phyloP scores from a whole-genome alignment of 2,888 invertebrate genomes.

The Eretmocerus hayati region DNA sequence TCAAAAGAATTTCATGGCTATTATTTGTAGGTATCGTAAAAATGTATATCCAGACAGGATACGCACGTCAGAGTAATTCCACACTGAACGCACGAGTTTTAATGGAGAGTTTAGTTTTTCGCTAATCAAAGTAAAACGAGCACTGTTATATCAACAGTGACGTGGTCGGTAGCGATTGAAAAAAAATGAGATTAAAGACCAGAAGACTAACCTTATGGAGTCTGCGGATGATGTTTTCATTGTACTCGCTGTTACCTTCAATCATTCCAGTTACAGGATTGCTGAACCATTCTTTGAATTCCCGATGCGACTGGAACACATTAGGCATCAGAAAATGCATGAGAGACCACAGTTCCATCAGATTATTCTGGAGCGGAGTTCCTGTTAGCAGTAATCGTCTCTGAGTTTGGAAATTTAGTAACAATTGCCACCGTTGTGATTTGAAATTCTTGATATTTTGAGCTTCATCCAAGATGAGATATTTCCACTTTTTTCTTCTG shows the following conservation, averaged over 20 bases:
- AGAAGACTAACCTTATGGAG: conserved; percentile 79
- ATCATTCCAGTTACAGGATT: conserved; percentile 96
- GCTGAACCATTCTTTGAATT: conserved; percentile 98
- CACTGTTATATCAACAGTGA: conserved; percentile 24
- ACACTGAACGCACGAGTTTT: conserved; percentile 42
- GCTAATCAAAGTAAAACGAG: conserved; percentile 32
- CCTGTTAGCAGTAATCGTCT: conserved; percentile 87
- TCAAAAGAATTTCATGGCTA: too few species aligned
- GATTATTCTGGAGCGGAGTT: conserved; percentile 90
- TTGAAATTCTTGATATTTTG: conserved; percentile 99
- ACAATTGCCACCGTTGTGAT: conserved; percentile 95
- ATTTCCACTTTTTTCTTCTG: conserved; percentile 95
- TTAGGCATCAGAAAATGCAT: conserved; percentile 99
- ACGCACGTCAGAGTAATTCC: conserved; percentile 36
- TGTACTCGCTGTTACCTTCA: conserved; percentile 86
- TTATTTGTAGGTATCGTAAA: too few species aligned
- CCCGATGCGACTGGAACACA: conserved; percentile 91
- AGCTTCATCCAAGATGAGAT: conserved; percentile 95
- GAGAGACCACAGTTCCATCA: conserved; percentile 95
- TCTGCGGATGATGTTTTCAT: conserved; percentile 79
- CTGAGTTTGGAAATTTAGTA: conserved; percentile 90
- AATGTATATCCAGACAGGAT: conserved; percentile 43
- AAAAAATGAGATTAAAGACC: conserved; percentile 19
- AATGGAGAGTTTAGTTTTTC: conserved; percentile 39
- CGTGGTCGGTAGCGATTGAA: conserved; percentile 37